These are phyloP conservation scores for Decapterus maruadsi DNA, from an alignment of 2,797 vertebrate species.

Conservation along the genomic window DNA sequence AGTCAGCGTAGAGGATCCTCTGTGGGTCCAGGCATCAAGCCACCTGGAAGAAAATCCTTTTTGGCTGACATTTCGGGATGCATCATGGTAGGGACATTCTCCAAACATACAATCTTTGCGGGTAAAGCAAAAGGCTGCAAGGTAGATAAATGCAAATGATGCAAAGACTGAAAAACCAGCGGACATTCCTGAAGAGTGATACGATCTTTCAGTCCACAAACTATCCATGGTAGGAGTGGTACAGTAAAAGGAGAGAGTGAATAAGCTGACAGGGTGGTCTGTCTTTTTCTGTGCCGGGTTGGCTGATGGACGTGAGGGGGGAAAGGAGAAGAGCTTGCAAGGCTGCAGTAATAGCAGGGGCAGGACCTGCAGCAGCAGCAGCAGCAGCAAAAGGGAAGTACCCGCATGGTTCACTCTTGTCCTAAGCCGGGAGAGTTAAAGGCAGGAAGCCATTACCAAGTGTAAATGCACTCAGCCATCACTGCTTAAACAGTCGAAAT, in stretches of 20 bases:
- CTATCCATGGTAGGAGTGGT: slow-evolving; percentile 57
- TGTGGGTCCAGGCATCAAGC: slow-evolving; percentile 25
- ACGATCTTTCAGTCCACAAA: slow-evolving; percentile 73
- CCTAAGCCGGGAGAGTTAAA: slow-evolving; percentile 74
- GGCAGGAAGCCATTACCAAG: slow-evolving; percentile 84
- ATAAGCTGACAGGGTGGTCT: slow-evolving; percentile 74
- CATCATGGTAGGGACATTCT: slow-evolving; percentile 56
- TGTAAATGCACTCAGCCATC: slow-evolving; percentile 82
- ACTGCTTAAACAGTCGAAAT: slow-evolving; percentile 76
- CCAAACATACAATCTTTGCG: slow-evolving; percentile 67
- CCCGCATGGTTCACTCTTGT: slow-evolving; percentile 48
- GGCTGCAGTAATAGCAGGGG: slow-evolving; percentile 33
- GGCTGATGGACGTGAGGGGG: slow-evolving; percentile 20
- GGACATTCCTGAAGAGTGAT: slow-evolving; percentile 78
- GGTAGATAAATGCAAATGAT: slow-evolving; percentile 81
- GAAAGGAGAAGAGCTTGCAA: slow-evolving; percentile 19
- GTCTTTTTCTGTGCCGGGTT: slow-evolving; percentile 22
- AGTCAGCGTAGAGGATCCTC: slow-evolving; percentile 24
- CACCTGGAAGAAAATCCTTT: slow-evolving; percentile 39
- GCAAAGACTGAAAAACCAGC: slow-evolving; percentile 71
- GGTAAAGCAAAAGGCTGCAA: slow-evolving; percentile 67
- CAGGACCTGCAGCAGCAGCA: slow-evolving; percentile 41
- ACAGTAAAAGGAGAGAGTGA: slow-evolving; percentile 61
- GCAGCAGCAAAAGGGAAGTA: slow-evolving; percentile 36
- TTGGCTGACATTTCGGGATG: slow-evolving; percentile 67